A percentile compares a stretch with the other conserved stretches of the same genome.
Evolutionary conservation across 2,797 vertebrate species (phyloP).

Genomic region (Poecile montanus): DNA sequence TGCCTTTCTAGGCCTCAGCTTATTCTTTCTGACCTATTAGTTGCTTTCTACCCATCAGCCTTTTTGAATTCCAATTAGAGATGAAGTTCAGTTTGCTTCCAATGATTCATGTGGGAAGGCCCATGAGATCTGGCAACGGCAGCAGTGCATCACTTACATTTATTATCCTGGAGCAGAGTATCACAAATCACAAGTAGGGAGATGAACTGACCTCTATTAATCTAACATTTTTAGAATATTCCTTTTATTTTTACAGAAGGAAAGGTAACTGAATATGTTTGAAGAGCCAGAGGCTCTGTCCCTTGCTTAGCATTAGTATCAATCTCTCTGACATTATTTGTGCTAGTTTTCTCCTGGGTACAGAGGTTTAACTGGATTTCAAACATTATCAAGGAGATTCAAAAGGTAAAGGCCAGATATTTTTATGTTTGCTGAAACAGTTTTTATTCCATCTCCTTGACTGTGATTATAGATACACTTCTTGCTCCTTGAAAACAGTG

Average conservation of each 20-base stretch:
- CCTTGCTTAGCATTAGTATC: background rate
- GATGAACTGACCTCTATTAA: background rate
- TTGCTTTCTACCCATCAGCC: background rate
- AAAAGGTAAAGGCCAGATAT: constrained; percentile 40
- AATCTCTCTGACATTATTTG: constrained; percentile 38
- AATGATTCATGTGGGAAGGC: background rate
- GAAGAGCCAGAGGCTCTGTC: background rate
- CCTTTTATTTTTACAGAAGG: background rate
- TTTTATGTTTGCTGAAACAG: background rate
- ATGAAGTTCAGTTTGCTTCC: background rate
- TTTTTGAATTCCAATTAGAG: background rate
- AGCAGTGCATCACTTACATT: background rate
- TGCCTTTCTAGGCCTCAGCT: background rate
- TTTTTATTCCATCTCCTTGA: background rate
- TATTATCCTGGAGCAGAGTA: background rate
- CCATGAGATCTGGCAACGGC: background rate
- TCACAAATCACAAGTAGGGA: background rate
- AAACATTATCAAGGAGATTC: background rate
- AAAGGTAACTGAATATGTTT: background rate
- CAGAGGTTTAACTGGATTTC: constrained; percentile 15
- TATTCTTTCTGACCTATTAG: background rate
- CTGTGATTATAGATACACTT: constrained; percentile 4
- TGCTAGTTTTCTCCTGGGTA: background rate
- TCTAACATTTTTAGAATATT: background rate
- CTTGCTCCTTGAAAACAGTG: constrained; percentile 20